These are phyloP conservation scores for Actinostola sp. DNA, from an alignment of 92 coral and sea anemone genomes.

Conservation along the genomic window DNA sequence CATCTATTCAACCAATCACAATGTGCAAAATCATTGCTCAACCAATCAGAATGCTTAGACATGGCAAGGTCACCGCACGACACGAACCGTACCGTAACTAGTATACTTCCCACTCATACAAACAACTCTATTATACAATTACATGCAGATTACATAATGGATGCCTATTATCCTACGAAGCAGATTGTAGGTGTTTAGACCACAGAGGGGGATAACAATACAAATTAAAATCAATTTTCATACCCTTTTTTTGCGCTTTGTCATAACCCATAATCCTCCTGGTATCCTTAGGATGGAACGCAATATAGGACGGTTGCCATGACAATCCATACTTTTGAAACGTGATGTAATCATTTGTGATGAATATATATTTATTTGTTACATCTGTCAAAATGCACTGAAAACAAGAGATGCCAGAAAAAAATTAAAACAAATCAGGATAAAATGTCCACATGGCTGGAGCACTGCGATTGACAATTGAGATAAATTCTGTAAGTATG, in stretches of 20 bases:
- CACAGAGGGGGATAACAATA: neutral
- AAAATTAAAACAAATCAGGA: neutral
- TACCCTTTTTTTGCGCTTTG: slow-evolving; percentile 31
- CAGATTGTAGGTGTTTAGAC: too few species aligned
- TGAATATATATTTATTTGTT: slow-evolving; percentile 49
- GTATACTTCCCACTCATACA: too few species aligned
- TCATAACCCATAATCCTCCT: slow-evolving; percentile 54
- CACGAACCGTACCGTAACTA: too few species aligned
- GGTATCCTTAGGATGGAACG: slow-evolving; percentile 55
- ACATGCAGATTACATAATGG: too few species aligned
- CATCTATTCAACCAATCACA: too few species aligned
- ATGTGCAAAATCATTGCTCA: too few species aligned
- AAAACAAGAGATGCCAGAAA: slow-evolving; percentile 18
- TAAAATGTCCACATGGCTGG: neutral
- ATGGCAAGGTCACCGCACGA: too few species aligned
- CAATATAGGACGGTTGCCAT: slow-evolving; percentile 56
- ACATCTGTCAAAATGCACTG: slow-evolving; percentile 79
- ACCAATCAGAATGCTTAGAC: too few species aligned
- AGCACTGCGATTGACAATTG: neutral
- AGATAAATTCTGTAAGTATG: too few species aligned
- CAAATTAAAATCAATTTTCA: neutral
- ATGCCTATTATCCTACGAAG: neutral
- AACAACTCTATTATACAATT: too few species aligned
- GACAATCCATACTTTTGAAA: neutral
- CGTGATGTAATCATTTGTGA: slow-evolving; percentile 20